phyloP scores from a whole-genome alignment of 2,888 invertebrate species.

The Yponomeuta sedellus region DNA sequence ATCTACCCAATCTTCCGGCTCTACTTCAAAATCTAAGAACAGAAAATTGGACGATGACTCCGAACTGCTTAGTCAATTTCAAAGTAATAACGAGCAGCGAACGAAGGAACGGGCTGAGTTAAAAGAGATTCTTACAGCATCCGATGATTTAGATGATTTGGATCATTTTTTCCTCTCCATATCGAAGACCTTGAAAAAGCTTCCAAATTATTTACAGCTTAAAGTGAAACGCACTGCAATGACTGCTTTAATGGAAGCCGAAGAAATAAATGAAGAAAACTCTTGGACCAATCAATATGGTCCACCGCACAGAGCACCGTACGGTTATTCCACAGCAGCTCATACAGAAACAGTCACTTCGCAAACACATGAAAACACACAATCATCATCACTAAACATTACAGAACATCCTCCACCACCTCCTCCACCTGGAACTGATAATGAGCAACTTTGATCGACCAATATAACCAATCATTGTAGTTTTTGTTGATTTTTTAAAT shows the following conservation, averaged over 20 bases:
- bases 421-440: slow-evolving; percentile 19
- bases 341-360: slow-evolving; percentile 21
- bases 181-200: slow-evolving; percentile 21
- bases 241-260: slow-evolving; percentile 22
- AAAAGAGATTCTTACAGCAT: slow-evolving; percentile 16
- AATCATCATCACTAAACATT: slow-evolving; percentile 19
- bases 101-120: slow-evolving; percentile 21
- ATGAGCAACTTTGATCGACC: slow-evolving; percentile 15
- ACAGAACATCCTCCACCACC: slow-evolving; percentile 19
- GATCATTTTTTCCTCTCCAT: slow-evolving; percentile 21
- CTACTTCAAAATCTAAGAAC: slow-evolving; percentile 20
- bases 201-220: slow-evolving; percentile 22
- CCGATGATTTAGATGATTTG: slow-evolving; percentile 17
- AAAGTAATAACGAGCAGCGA: slow-evolving; percentile 19
- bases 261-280: slow-evolving; percentile 22
- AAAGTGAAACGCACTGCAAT: slow-evolving; percentile 22
- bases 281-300: slow-evolving; percentile 17
- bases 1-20: slow-evolving; percentile 19
- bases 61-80: slow-evolving; percentile 19
- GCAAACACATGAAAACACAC: slow-evolving; percentile 21
- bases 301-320: slow-evolving; percentile 16
- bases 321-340: slow-evolving; percentile 20
- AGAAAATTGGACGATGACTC: slow-evolving; percentile 18
- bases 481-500: slow-evolving; percentile 14
- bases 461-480: slow-evolving; percentile 18